Percentiles rank a stretch among this genome's conserved stretches.
Conservation (phyloP, 1,140 invertebrate genomes). For the Sitobion miscanthi region DNA sequence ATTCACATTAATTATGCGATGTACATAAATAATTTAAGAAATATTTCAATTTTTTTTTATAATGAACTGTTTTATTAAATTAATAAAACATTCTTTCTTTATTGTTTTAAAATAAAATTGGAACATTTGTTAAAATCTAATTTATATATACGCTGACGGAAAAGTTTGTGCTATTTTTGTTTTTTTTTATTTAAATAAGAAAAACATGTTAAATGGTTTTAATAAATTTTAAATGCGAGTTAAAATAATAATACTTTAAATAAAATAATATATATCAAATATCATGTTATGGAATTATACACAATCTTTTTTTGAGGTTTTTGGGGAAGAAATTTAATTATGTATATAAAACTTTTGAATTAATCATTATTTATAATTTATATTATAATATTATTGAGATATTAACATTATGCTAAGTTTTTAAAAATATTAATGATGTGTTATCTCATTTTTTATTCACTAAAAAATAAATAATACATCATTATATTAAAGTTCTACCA, state of each 20-base stretch:
- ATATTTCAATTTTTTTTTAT: neutral
- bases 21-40: neutral
- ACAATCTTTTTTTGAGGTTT: neutral
- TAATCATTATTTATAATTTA: neutral
- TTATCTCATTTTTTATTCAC: neutral
- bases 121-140: neutral
- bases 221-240: neutral
- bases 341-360: neutral
- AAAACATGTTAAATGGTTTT: neutral
- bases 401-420: neutral
- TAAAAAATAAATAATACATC: neutral
- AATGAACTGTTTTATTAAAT: neutral
- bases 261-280: neutral
- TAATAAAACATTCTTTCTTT: neutral
- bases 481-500: neutral
- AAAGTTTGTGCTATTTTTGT: neutral
- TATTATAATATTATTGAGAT: neutral
- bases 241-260: neutral
- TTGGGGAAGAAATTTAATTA: neutral
- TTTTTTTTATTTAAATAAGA: neutral
- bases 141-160: neutral
- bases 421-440: neutral
- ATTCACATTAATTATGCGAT: neutral
- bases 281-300: neutral
- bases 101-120: neutral